These are phyloP conservation scores for Drosophila kambysellisi DNA, from an alignment of 2,888 invertebrate genomes.

Conservation along the genomic window DNA sequence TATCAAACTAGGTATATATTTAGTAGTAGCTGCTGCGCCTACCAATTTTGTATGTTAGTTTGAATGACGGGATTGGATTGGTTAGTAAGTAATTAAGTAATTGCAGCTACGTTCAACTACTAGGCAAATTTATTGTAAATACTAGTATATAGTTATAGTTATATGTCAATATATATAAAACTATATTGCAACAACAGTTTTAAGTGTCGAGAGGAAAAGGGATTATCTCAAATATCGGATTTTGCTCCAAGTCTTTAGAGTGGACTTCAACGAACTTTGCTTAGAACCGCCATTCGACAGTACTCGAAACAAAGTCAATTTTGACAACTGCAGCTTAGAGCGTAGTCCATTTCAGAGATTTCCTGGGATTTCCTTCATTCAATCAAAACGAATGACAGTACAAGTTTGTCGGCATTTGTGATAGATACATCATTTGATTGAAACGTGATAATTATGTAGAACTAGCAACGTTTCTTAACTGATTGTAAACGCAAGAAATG, in stretches of 20 bases:
- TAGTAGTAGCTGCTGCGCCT: conserved; percentile 22
- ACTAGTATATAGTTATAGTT: conserved; percentile 28
- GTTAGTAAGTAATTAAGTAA: conserved; percentile 53
- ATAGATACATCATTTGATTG: conserved; percentile 29
- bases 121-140: conserved; percentile 31
- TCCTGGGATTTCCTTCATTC: conserved; percentile 30
- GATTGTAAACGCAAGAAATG: conserved; percentile 48
- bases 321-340: conserved; percentile 11
- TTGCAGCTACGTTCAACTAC: conserved; percentile 58
- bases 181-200: conserved; percentile 8
- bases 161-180: conserved; percentile 13
- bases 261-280: conserved; percentile 15
- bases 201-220: conserved; percentile 10
- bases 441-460: conserved; percentile 72
- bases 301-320: conserved; percentile 1
- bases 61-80: conserved; percentile 46
- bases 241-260: conserved; percentile 4
- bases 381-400: conserved; percentile 68
- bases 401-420: conserved; percentile 50
- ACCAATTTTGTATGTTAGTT: conserved; percentile 38
- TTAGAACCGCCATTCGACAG: neutral
- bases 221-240: conserved; percentile 19
- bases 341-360: conserved; percentile 31
- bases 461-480: conserved; percentile 82
- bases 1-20: conserved; percentile 40